phyloP scores from a whole-genome alignment of 2,888 invertebrate species.

The Calliphora vomitoria region DNA sequence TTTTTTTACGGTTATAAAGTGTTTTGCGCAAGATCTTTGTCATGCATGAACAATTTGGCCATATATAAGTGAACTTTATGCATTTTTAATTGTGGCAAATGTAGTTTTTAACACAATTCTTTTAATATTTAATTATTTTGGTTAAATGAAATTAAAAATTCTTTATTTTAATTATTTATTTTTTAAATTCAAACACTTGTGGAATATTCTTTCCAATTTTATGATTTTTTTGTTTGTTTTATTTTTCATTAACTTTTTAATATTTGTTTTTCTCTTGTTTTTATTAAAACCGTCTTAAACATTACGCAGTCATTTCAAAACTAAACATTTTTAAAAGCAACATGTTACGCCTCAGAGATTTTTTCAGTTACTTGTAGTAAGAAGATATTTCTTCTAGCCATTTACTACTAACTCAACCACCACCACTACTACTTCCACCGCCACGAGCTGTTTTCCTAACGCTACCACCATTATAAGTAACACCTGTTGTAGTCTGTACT shows the following conservation, averaged over 20 bases:
- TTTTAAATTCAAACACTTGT: slow-evolving; percentile 8
- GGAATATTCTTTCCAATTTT: not conserved
- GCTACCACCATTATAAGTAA: slow-evolving; percentile 54
- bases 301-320: slow-evolving; percentile 74
- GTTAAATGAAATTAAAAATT: not conserved
- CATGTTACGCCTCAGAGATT: slow-evolving; percentile 80
- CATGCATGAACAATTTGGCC: slow-evolving; percentile 76
- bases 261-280: slow-evolving; percentile 34
- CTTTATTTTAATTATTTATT: not conserved
- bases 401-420: slow-evolving; percentile 48
- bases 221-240: slow-evolving; percentile 4
- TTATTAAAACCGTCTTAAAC: slow-evolving; percentile 63
- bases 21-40: slow-evolving; percentile 75
- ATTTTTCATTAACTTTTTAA: slow-evolving; percentile 30
- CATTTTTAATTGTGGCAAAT: slow-evolving; percentile 67
- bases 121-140: slow-evolving; percentile 23
- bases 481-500: slow-evolving; percentile 61
- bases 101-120: not conserved
- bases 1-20: slow-evolving; percentile 67
- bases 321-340: slow-evolving; percentile 75
- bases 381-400: slow-evolving; percentile 72
- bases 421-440: slow-evolving; percentile 45
- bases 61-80: slow-evolving; percentile 68
- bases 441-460: slow-evolving; percentile 53
- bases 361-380: slow-evolving; percentile 62